Percentiles rank a stretch among this genome's conserved stretches.
Conservation (phyloP, 2,888 invertebrate species). For the Eupithecia pulchellata region DNA sequence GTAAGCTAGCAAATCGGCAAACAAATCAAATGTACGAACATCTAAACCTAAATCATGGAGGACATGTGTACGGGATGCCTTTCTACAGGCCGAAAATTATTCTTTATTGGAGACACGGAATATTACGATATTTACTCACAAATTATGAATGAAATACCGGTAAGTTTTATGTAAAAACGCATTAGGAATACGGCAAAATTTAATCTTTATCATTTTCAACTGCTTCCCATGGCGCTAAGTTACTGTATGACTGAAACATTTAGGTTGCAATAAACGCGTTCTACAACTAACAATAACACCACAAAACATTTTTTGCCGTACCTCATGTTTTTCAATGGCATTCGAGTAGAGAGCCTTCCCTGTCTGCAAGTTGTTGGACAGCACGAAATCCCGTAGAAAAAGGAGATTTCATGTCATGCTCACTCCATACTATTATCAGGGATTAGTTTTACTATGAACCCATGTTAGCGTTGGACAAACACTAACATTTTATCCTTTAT, state of each 20-base stretch:
- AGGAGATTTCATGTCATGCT: too few species aligned
- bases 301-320: not conserved
- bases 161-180: conserved; percentile 44
- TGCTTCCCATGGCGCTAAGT: not conserved
- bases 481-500: too few species aligned
- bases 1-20: not conserved
- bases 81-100: conserved; percentile 64
- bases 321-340: too few species aligned
- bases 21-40: not conserved
- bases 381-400: too few species aligned
- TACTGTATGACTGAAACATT: not conserved
- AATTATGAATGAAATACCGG: conserved; percentile 74
- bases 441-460: too few species aligned
- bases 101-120: conserved; percentile 61
- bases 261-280: not conserved
- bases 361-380: too few species aligned
- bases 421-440: too few species aligned
- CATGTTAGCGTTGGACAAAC: too few species aligned
- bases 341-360: too few species aligned
- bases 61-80: conserved; percentile 69
- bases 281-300: not conserved
- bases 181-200: not conserved
- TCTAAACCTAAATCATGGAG: conserved; percentile 60
- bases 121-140: conserved; percentile 63
- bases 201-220: not conserved